Conservation (phyloP, 2,888 invertebrate species). For the Eurytoma adleriae region DNA sequence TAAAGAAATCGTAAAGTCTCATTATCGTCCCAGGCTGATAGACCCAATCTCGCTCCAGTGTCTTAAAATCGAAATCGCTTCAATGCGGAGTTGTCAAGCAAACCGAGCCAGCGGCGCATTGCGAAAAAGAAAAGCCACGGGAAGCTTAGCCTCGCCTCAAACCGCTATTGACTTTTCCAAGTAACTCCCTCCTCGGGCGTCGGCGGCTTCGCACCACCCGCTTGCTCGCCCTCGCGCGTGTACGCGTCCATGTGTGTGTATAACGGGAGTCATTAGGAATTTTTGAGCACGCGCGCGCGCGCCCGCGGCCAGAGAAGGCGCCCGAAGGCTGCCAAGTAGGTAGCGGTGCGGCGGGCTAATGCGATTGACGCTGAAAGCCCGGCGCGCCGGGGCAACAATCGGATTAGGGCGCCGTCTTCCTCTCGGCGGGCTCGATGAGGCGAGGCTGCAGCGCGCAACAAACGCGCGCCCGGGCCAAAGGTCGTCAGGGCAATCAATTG, state of each 20-base stretch:
- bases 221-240: background rate
- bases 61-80: too few relatives aligned
- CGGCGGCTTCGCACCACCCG: background rate
- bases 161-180: conserved; percentile 2
- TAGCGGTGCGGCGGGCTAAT: conserved; percentile 27
- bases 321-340: too few relatives aligned
- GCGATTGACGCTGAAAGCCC: conserved; percentile 56
- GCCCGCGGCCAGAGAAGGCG: too few relatives aligned
- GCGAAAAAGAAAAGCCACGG: background rate
- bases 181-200: conserved; percentile 2
- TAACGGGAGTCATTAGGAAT: conserved; percentile 35
- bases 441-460: background rate
- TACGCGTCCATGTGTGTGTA: background rate
- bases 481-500: conserved; percentile 36
- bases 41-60: too few relatives aligned
- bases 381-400: conserved; percentile 47
- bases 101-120: background rate
- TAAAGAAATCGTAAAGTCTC: too few relatives aligned
- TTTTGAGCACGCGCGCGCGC: conserved; percentile 1
- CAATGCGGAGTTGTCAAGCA: too few relatives aligned
- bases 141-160: background rate
- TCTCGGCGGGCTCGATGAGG: background rate
- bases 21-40: too few relatives aligned
- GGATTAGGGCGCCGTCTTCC: conserved; percentile 35
- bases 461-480: background rate